These are phyloP conservation scores for Ormyrus nitidulus DNA, from an alignment of 2,888 invertebrate species.

Conservation along the genomic window DNA sequence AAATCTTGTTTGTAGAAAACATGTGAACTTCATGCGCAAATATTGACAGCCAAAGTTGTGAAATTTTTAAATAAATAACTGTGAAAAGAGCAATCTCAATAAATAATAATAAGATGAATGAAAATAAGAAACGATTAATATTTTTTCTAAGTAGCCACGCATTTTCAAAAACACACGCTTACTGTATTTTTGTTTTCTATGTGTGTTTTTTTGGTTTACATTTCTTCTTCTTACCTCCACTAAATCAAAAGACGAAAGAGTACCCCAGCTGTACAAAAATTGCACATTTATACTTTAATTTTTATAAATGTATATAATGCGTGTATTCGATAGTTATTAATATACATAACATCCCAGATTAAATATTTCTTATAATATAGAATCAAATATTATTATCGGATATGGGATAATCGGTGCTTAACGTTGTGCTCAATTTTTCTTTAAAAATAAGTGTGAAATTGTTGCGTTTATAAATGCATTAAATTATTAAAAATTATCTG, in stretches of 20 bases:
- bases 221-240: conserved; percentile 49
- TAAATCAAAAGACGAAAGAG: conserved; percentile 42
- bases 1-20: background rate
- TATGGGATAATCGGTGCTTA: conserved; percentile 4
- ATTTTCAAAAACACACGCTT: conserved; percentile 46
- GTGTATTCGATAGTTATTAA: background rate
- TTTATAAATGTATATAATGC: conserved; percentile 11
- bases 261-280: conserved; percentile 72
- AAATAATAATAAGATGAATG: conserved; percentile 7
- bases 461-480: too few relatives aligned
- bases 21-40: conserved; percentile 43
- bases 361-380: background rate
- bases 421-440: background rate
- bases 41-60: conserved; percentile 33
- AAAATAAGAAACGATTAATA: conserved; percentile 32
- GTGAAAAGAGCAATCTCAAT: conserved; percentile 17
- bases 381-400: background rate
- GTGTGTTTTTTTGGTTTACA: conserved; percentile 36
- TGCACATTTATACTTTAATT: conserved; percentile 47
- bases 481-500: conserved; percentile 1
- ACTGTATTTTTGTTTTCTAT: conserved; percentile 30
- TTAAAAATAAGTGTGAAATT: background rate
- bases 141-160: conserved; percentile 19
- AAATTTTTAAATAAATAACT: conserved; percentile 1
- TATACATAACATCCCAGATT: conserved; percentile 33